Percentiles rank a stretch among this genome's conserved stretches.
These are phyloP conservation scores for Cosmopolites sordidus DNA, from an alignment of 2,888 invertebrate genomes.

Conservation along the genomic window DNA sequence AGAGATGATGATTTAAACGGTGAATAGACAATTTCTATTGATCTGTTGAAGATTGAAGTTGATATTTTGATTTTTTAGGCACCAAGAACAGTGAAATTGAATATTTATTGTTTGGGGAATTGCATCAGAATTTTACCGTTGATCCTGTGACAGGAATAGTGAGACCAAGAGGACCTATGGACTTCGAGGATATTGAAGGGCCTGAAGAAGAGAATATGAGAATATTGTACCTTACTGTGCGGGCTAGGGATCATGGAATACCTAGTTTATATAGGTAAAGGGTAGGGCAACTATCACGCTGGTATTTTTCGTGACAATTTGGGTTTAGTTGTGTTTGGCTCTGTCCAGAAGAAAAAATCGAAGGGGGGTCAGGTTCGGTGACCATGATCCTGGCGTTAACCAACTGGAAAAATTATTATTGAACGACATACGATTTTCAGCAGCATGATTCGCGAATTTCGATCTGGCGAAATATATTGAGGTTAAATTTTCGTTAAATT, in stretches of 20 bases:
- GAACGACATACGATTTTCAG: too few species aligned
- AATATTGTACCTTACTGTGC: constrained; percentile 64
- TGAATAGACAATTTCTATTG: constrained; percentile 35
- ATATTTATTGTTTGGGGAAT: constrained; percentile 71
- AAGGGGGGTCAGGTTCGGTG: too few species aligned
- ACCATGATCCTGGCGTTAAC: too few species aligned
- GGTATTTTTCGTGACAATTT: too few species aligned
- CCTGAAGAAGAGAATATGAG: constrained; percentile 54
- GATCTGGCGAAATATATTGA: too few species aligned
- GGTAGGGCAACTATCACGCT: too few species aligned
- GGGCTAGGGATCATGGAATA: constrained; percentile 75
- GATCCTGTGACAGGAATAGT: constrained; percentile 72
- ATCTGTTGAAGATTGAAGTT: background rate
- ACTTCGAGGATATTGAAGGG: constrained; percentile 73
- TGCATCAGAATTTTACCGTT: constrained; percentile 74
- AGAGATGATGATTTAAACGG: constrained; percentile 82
- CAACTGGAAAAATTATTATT: too few species aligned
- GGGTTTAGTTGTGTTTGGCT: too few species aligned
- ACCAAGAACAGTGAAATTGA: constrained; percentile 83
- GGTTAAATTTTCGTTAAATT: too few species aligned
- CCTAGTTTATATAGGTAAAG: constrained; percentile 55
- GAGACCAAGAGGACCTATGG: constrained; percentile 63
- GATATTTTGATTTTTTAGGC: constrained; percentile 20
- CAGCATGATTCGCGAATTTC: too few species aligned
- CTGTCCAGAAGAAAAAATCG: too few species aligned